Base-by-base conservation (phyloP, 2,888 invertebrate genomes). In the Parapristionchus giblindavisi region DNA sequence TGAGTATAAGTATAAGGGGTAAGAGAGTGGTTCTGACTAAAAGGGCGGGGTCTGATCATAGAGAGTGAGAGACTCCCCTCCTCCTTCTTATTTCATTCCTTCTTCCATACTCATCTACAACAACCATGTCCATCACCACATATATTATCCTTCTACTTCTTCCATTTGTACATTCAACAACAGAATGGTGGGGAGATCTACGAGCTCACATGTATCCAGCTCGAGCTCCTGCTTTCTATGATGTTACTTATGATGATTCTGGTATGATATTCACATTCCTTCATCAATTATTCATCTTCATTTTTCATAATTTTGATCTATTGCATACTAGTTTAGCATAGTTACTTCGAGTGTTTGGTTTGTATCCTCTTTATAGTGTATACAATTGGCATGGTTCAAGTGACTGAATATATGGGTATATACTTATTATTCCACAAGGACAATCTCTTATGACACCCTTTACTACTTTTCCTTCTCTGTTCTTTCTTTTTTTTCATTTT, bases 131-230 rank as follows among this genome's bases (percentile, higher is more conserved):
- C 40, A 14, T 71, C 34, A 40, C 40, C 27, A 56, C 70, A 4
- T 56, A 27, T 21, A 60, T 73, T 4, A 24, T 73, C 51, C 63
- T 75, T 32, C 36, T 51, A 11, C 54, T 75, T 65, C 75, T 65
- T 32, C 52, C 65, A 52, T 32, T 75, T 24, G 24, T 73, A n/a
- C 73, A 61, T 24, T 78, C 83, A 24, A 87, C 87, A 38, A 87
- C 87, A 21, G 87, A 87, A 76, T 87, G 87, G 87, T 87, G 85
- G 81, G 87, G 87, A 36, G 87, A 87, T 73, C 78, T 84, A 8
- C 73, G 87, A n/a, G 87, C 87, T 17, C 84, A 86, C 76, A 76
- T 87, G 51, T 85, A 87, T 77, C 87, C 87, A 29, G 78, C 83
- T 6, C 77, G 80, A 70, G 77, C 77, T 4, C 83, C 83, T 0